Evolutionary conservation across 1,140 invertebrate genomes (phyloP), one percentile per base, ranked within the genome.

Genomic region (Drosophila busckii): DNA sequence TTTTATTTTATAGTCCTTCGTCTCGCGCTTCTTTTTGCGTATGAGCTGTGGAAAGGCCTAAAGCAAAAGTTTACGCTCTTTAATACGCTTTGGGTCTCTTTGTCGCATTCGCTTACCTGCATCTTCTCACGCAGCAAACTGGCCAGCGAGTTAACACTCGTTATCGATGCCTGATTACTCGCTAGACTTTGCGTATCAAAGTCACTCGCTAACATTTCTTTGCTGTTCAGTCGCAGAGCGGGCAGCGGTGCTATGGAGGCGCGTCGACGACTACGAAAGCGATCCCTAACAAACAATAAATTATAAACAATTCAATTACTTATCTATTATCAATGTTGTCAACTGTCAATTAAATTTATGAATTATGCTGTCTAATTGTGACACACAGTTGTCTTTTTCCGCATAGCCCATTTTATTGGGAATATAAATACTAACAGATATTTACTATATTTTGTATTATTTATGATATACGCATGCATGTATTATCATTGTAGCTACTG

Each of bases 121-220:
- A 95, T 88, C 89, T 95, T 95, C 75, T 95, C 94, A 61, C 92
- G 92, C 1, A 95, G 88, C 28, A 95, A 87, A 87, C 94, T 95
- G 29, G 93, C 93, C 29, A 95, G 90, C 1, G 94, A 95, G 80
- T 95, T 95, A 28, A 95, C 91, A 42, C 93, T 94, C 0, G 94
- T 94, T 61, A 95, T 93, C 2, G 94, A 95, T 50, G 84, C 75
- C 48, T 87, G 86, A 28, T 87, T 86, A 49, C 86, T 87, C 19
- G 85, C 80, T 28, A 87, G 3, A 45, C 86, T 87, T 46, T 87
- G 84, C 16, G 73, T 78, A 40, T 87, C 86, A 22, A 84, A 87
- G 28, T 87, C 86, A 41, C 80, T 84, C 40, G 84, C 82, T 49
- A 87, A 58, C 83, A 87, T 87, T 42, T 86, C 86, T 59, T 84